Percentiles rank a stretch among this genome's conserved stretches.
These are phyloP conservation scores for Osmerus mordax DNA, from an alignment of 2,113 vertebrate genomes.

Conservation along the genomic window DNA sequence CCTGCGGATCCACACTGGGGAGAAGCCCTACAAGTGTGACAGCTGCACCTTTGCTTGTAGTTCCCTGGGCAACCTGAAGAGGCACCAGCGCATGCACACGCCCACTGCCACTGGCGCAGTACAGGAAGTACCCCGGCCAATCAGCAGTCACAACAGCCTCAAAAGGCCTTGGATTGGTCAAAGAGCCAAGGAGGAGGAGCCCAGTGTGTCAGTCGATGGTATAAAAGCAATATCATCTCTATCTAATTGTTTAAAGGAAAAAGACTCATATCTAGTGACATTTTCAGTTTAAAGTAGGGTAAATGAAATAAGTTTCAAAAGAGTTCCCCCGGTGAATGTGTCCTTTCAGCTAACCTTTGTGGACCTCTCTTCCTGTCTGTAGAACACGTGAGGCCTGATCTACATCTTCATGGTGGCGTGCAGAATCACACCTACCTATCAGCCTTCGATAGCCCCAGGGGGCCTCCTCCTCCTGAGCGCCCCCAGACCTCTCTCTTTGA, in stretches of 20 bases:
- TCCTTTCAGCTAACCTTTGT: too few species aligned
- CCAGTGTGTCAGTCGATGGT: slow-evolving; percentile 51
- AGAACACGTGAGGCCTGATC: too few species aligned
- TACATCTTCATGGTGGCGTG: too few species aligned
- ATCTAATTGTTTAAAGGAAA: not conserved
- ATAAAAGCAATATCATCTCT: not conserved
- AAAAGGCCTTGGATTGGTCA: slow-evolving; percentile 68
- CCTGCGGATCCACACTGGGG: slow-evolving; percentile 93
- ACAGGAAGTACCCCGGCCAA: slow-evolving; percentile 63
- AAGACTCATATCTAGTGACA: not conserved
- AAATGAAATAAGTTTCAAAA: not conserved
- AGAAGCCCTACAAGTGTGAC: slow-evolving; percentile 94
- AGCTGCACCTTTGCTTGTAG: slow-evolving; percentile 93
- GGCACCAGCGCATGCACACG: slow-evolving; percentile 89
- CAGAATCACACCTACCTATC: too few species aligned
- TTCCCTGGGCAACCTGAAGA: slow-evolving; percentile 94
- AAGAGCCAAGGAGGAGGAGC: slow-evolving; percentile 41
- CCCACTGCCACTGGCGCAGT: slow-evolving; percentile 69
- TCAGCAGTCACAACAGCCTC: slow-evolving; percentile 62
- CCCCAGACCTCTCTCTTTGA: too few species aligned
- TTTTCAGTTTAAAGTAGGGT: not conserved
- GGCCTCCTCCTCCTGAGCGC: too few species aligned
- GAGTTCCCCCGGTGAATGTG: not conserved
- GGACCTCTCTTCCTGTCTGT: too few species aligned
- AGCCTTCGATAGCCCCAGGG: too few species aligned